Conservation (phyloP, 2,113 vertebrate genomes). For the Struthidea cinerea region DNA sequence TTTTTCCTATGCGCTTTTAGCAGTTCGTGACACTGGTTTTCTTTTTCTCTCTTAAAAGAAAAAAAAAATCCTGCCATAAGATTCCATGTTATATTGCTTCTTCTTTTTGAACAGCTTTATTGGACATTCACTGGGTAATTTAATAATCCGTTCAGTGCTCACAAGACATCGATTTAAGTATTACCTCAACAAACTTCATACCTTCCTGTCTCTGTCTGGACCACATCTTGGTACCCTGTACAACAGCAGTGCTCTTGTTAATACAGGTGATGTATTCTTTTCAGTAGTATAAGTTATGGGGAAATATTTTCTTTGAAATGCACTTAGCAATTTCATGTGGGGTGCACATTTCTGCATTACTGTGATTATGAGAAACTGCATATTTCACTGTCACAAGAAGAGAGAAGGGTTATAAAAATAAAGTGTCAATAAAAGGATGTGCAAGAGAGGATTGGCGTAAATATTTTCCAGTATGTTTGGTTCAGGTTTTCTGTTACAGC, state of each 20-base stretch:
- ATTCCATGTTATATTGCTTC: background rate
- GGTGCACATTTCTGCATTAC: background rate
- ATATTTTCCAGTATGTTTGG: background rate
- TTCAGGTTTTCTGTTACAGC: background rate
- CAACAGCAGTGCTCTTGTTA: conserved; percentile 97
- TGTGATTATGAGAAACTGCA: background rate
- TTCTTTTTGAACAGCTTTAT: conserved; percentile 85
- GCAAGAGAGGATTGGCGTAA: background rate
- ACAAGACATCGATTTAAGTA: conserved; percentile 93
- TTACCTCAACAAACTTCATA: conserved; percentile 94
- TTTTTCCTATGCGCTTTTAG: background rate
- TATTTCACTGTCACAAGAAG: background rate
- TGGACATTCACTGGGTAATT: conserved; percentile 95
- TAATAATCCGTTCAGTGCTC: conserved; percentile 97
- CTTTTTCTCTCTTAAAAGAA: background rate
- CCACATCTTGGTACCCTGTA: conserved; percentile 97
- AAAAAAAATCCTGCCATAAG: background rate
- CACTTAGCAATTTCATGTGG: background rate
- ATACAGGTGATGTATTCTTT: conserved; percentile 81
- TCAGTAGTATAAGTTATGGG: background rate
- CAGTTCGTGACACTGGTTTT: background rate
- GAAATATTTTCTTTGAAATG: background rate
- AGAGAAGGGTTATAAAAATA: background rate
- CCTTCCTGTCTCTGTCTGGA: conserved; percentile 95
- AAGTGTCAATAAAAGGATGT: background rate